phyloP scores from a whole-genome alignment of 1,140 invertebrate species.

The Drosophila jambulina region DNA sequence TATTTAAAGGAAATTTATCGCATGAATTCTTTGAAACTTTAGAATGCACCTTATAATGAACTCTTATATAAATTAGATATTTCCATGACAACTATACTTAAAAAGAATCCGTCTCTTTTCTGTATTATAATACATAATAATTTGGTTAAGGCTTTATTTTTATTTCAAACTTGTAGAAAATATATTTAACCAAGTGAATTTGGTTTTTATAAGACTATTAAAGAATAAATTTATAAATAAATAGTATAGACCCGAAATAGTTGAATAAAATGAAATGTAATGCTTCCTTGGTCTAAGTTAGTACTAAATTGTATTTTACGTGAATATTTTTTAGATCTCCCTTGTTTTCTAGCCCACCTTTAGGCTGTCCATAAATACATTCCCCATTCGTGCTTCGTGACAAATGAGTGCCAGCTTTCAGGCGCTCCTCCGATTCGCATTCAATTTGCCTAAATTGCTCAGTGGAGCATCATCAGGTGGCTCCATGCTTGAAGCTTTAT shows the following conservation, averaged over 20 bases:
- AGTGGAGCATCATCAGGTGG: not conserved
- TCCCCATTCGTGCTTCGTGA: too few relatives aligned
- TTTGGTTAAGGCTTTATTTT: too few relatives aligned
- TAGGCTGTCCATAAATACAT: not conserved
- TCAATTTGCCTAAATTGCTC: not conserved
- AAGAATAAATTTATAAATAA: not conserved
- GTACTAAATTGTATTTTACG: not conserved
- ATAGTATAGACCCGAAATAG: not conserved
- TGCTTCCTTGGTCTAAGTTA: not conserved
- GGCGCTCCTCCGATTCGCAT: not conserved
- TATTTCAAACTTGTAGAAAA: too few relatives aligned
- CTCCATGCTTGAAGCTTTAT: conserved; percentile 22
- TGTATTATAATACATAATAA: too few relatives aligned
- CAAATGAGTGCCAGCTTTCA: conserved; percentile 19
- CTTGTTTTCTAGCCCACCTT: conserved; percentile 5
- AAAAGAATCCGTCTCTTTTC: too few relatives aligned
- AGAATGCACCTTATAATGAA: not conserved
- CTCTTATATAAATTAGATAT: too few relatives aligned
- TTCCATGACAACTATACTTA: too few relatives aligned
- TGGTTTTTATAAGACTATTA: too few relatives aligned
- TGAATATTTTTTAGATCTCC: conserved; percentile 1
- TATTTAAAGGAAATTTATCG: too few relatives aligned
- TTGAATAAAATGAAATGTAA: not conserved
- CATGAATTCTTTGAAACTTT: not conserved
- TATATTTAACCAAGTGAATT: too few relatives aligned